phyloP scores from a whole-genome alignment of 2,888 invertebrate genomes.

The Nineta flava region DNA sequence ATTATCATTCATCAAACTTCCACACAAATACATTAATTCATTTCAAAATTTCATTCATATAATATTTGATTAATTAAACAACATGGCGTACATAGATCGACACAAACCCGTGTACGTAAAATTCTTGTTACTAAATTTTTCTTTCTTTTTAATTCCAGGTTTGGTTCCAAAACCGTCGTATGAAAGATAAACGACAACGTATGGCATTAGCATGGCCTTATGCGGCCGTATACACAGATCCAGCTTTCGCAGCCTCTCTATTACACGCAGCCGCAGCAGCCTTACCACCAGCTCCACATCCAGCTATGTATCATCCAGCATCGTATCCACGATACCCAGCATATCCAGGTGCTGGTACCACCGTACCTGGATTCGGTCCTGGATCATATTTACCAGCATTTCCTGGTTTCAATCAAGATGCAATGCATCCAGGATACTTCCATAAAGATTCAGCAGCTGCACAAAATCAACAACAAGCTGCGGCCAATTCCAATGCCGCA shows the following conservation, averaged over 20 bases:
- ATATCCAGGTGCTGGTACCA: constrained; percentile 30
- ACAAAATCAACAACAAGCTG: constrained; percentile 23
- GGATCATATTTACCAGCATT: constrained; percentile 31
- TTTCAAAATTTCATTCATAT: too few relatives aligned
- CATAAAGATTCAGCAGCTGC: constrained; percentile 26
- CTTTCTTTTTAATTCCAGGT: constrained; percentile 42
- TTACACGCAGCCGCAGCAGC: constrained; percentile 73
- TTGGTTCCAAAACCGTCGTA: constrained; percentile 94
- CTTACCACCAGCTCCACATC: constrained; percentile 34
- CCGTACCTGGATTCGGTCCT: constrained; percentile 25
- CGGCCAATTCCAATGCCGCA: constrained; percentile 2
- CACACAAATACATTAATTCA: too few relatives aligned
- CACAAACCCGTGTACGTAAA: not conserved
- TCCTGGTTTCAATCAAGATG: constrained; percentile 18
- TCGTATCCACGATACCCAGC: constrained; percentile 40
- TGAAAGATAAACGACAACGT: constrained; percentile 95
- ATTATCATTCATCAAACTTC: too few relatives aligned
- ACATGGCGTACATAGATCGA: too few relatives aligned
- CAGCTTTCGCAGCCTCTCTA: constrained; percentile 81
- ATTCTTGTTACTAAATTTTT: not conserved
- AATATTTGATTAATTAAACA: too few relatives aligned
- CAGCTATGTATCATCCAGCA: constrained; percentile 36
- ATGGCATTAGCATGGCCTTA: constrained; percentile 93
- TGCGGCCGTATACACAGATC: constrained; percentile 85
- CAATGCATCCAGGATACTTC: constrained; percentile 12